Evolutionary conservation across 92 coral and sea anemone genomes (phyloP), one percentile per base, ranked within the genome.

Genomic region (Parazoanthus atlanticus): DNA sequence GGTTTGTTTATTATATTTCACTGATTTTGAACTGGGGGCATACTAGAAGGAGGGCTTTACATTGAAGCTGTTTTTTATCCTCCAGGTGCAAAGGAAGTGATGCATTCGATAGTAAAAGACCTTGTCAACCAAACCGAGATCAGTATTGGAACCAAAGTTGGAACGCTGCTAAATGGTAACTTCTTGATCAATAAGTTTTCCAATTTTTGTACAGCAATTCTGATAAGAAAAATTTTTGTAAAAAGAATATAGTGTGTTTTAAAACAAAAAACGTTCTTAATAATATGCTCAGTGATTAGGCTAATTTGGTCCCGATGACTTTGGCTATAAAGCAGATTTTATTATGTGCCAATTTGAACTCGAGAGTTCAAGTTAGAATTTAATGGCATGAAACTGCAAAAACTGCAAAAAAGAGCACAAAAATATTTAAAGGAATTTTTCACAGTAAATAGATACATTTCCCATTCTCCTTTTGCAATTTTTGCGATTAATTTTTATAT

Each of bases 81-180:
- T 71, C 33, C 85, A 95, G 98, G 98, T 29, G 98, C 98, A 8
- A 93, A 88, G 90, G 94, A 91, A 64, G 98, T 95, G 83, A 95
- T 95, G 98, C 95, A 93, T 86, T 95, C 98, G 17, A 93, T 95
- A 21, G 93, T 90, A 10, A 82, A 91, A 12, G 88, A 86, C 66
- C 38, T 95, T 78, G 86, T 93, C 32, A 85, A 89, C 66, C 82
- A 74, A 32, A 90, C 98, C 1, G 92, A 90, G 29, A 81, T 78
- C 56, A 83, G 91, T 8, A 79, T 95, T 30, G 74, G 84, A 38
- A 89, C 81, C 52, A 81, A 80, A 77, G 78, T 93, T 31, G 91
- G 83, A 71, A 66, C 86, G 33, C 34, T 94, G 31, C 77, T 94
- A 40, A 91, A 85, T 4, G 88, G 76, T 2, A 74, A 79, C 17